Evolutionary conservation across 2,888 invertebrate species (phyloP), one percentile per base, ranked within the genome.

Genomic region (Plagodis pulveraria): DNA sequence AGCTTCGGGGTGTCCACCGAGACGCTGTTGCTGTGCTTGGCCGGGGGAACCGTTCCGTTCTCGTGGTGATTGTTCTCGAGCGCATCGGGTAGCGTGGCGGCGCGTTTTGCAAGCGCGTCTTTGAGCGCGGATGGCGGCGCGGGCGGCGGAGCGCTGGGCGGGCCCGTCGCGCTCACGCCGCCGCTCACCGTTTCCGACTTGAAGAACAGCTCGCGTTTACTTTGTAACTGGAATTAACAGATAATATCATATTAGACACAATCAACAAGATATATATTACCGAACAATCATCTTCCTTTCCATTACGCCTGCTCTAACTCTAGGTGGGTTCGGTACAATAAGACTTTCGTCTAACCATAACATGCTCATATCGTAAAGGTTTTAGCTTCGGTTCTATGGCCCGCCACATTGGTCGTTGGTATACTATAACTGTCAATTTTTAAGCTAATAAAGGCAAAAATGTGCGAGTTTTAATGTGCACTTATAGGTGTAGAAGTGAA

Each of bases 171-270:
- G 71, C 84, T 84, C 72, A 78, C 60, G 50, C 57, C 94, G 77
- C 94, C 84, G 75, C 94, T 93, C 81, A 94, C 89, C 45, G 94
- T 92, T 73, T 95, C 94, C 65, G 95, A 94, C 87, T 96, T 96
- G 93, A 97, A 97, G 93, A 97, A 97, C 92, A 97, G 94, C 93
- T 97, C 97, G 76, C 97, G 95, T 93, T 97, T 97, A 85, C 95
- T 95, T 92, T 96, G 96, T 86, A 96, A 94, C 95, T 96, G 94
- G 12, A 94, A 53, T 35, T 34, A 38, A 46, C 6, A 44, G n/a
- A 49, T 5, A 42, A 42, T 12, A 41, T 9, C 38, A 38, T 9
- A 38, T 38, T 38, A 38, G 38, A 38, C 9, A 38, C 8, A 9
- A 8, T 8, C 38, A 38, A 38, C 8, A 1, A 38, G 5, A 38